These are phyloP conservation scores for Phalloptychus januarius DNA, from an alignment of 2,797 vertebrate genomes.

Conservation along the genomic window DNA sequence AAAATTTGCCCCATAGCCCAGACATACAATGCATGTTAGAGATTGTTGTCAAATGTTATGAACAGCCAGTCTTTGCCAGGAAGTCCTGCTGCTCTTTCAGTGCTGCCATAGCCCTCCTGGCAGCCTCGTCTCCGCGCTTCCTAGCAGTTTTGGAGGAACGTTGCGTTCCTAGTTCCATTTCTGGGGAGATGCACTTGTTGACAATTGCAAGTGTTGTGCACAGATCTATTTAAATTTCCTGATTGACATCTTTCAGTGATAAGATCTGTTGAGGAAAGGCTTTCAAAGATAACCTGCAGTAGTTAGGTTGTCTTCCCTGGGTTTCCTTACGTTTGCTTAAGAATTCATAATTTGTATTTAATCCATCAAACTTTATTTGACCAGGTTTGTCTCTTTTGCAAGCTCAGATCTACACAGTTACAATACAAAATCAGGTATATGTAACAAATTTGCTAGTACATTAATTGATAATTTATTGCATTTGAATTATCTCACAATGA, in stretches of 20 bases:
- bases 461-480: not conserved
- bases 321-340: not conserved
- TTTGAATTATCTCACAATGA: not conserved
- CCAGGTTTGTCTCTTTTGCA: constrained; percentile 1
- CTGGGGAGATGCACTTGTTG: constrained; percentile 10
- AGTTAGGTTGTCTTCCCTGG: too few species aligned
- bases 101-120: constrained; percentile 18
- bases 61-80: constrained; percentile 8
- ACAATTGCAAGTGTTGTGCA: constrained; percentile 1
- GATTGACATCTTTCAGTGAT: not conserved
- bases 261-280: not conserved
- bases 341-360: not conserved
- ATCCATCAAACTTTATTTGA: not conserved
- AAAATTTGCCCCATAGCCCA: not conserved
- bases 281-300: not conserved
- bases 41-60: constrained; percentile 2
- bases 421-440: not conserved
- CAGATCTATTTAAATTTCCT: not conserved
- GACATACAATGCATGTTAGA: constrained; percentile 13
- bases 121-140: not conserved
- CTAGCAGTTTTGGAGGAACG: constrained; percentile 1
- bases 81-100: constrained; percentile 20
- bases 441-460: not conserved
- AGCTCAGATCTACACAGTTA: not conserved
- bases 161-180: not conserved